Evolutionary conservation across 2,888 invertebrate genomes (phyloP), one percentile per base, ranked within the genome.

Genomic region (Willowsia nigromaculata): DNA sequence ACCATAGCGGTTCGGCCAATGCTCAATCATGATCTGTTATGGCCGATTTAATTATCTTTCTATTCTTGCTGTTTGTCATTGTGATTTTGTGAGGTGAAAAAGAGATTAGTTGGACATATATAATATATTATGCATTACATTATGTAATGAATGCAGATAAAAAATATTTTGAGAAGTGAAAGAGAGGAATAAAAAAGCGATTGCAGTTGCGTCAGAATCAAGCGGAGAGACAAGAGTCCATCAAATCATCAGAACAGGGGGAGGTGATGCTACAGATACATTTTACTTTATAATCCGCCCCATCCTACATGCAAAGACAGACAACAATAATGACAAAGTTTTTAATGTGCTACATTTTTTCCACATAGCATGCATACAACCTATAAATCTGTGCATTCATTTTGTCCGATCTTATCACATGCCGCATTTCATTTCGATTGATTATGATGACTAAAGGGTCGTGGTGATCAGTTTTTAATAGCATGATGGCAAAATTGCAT

Each of bases 21-120:
- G 56, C 6, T 56, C 25, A 56, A 56, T 22, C 22, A 59, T 59
- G 6, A 15, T 6, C 27, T 59, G 27, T 27, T 59, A 27, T 59
- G 59, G 27, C 27, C 59, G 59, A 59, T 27, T 59, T 59, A 59
- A 59, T 59, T 59, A 59, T 59, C 59, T 27, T 59, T 59, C 59
- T 59, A 59, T 59, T 59, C 59, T 59, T 59, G n/a, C n/a, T n/a
- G 27, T 59, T 59, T 59, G 59, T 27, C 59, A 59, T 59, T 59
- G 22, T 53, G 53, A n/a, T 53, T 53, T 6, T 53, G 53, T 53
- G 53, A 53, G n/a, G 53, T n/a, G n/a, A n/a, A n/a, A 53, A 18
- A 43, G 43, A 43, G 43, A 43, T 43, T 43, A 43, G 43, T 43
- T 43, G 1, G 43, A 43, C 13, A 43, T 43, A n/a, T n/a, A n/a